Percentiles rank a stretch among this genome's conserved stretches.
Evolutionary conservation across 1,140 invertebrate genomes (phyloP).

Genomic region (Atta texana): DNA sequence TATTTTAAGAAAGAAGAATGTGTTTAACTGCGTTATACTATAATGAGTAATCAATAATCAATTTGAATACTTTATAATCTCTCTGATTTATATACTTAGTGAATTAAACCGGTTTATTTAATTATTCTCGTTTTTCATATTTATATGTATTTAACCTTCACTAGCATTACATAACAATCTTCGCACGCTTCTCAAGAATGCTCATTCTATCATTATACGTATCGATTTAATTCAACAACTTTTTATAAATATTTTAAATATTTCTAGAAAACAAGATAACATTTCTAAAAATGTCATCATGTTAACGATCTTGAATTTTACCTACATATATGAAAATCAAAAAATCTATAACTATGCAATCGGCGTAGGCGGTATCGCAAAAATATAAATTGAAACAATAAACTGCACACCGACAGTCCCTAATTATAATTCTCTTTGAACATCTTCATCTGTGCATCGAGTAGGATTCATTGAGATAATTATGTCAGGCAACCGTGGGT

Average conservation of each 20-base stretch:
- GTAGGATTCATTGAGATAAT: slow-evolving; percentile 60
- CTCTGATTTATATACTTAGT: too few species aligned
- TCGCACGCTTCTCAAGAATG: background rate
- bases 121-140: too few species aligned
- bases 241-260: slow-evolving; percentile 37
- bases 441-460: slow-evolving; percentile 66
- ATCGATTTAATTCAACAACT: slow-evolving; percentile 42
- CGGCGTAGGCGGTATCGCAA: slow-evolving; percentile 30
- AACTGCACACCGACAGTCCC: slow-evolving; percentile 46
- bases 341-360: slow-evolving; percentile 40
- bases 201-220: slow-evolving; percentile 8
- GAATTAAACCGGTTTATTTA: too few species aligned
- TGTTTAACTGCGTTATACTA: too few species aligned
- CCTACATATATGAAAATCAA: slow-evolving; percentile 22
- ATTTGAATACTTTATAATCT: too few species aligned
- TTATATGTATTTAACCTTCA: too few species aligned
- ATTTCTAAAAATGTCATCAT: background rate
- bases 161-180: background rate
- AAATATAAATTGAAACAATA: slow-evolving; percentile 72
- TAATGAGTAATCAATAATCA: too few species aligned
- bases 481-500: slow-evolving; percentile 48
- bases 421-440: slow-evolving; percentile 65
- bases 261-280: background rate
- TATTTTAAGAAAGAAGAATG: too few species aligned
- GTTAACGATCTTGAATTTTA: slow-evolving; percentile 40